Evolutionary conservation across 2,113 vertebrate species (phyloP).

Genomic region (Corvus cornix): DNA sequence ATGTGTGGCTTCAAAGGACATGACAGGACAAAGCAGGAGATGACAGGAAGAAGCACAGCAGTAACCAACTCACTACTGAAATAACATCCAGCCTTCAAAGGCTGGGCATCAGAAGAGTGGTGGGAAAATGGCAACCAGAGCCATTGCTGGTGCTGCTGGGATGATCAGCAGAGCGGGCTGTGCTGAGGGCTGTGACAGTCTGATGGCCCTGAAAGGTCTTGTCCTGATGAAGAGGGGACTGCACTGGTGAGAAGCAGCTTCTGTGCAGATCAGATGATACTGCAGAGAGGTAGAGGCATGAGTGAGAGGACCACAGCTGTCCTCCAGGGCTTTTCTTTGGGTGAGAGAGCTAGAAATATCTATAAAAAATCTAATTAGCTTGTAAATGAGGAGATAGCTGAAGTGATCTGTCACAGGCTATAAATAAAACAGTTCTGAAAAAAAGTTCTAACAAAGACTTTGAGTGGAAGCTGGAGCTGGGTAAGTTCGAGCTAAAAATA

Average conservation of each 20-base stretch:
- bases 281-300: not conserved
- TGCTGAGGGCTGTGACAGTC: not conserved
- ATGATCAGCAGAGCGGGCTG: rapidly evolving
- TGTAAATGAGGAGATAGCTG: not conserved
- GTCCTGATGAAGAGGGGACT: not conserved
- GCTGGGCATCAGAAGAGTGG: not conserved
- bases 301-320: not conserved
- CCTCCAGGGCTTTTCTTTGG: not conserved
- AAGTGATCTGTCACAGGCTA: not conserved
- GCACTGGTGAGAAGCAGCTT: not conserved
- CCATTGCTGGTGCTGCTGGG: not conserved
- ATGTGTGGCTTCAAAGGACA: not conserved
- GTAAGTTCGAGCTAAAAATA: not conserved
- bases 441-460: not conserved
- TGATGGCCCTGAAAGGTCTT: not conserved
- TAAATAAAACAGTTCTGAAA: constrained; percentile 1
- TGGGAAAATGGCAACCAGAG: not conserved
- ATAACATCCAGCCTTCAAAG: not conserved
- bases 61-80: not conserved
- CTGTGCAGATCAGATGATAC: not conserved
- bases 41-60: not conserved
- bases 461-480: not conserved
- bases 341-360: not conserved
- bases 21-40: not conserved
- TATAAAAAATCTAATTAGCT: not conserved